Evolutionary conservation across 2,797 vertebrate species (phyloP), one percentile per base, ranked within the genome.

Genomic region (Martes flavigula): DNA sequence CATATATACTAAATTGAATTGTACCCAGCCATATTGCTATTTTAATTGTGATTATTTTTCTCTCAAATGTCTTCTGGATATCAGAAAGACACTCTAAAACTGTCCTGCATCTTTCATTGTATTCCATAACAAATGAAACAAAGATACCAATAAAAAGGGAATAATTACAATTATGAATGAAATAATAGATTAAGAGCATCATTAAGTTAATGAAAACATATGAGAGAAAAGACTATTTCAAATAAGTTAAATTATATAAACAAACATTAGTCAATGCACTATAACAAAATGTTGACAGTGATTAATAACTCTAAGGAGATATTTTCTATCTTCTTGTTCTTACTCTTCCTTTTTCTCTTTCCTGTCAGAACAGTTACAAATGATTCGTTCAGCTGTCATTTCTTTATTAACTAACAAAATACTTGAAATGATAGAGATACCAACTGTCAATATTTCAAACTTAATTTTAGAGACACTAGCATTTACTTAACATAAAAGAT

Each of bases 201-300:
- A 77, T 85, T 75, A 95, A 46, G 27, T 86, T 73, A 72, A 72
- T 88, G 72, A 96, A 89, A 97, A 70, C 56, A 68, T 88, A n/a
- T 66, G 70, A 82, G n/a, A 35, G 13, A 88, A 94, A 94, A 70
- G 20, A 68, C 21, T 54, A 18, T 73, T 93, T 97, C 32, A 86
- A 91, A 58, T 73, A 54, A 86, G 86, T 83, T 90, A 51, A 86
- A 86, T 83, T 90, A 54, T 68, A 35, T 70, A 91, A 88, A 93
- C 56, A 93, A 89, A 83, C 88, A 87, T 92, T 79, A 73, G 77
- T 30, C 82, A 73, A 25, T 72, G 2, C 7, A 46, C 20, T 77
- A 38, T 94, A 91, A 68, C 30, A 90, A 94, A 89, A 95, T 88
- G 94, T 40, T 90, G 91, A 91, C 73, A 94, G 73, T 95, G 89